Conservation (phyloP, 1,140 invertebrate genomes). For the Euborellia annulipes region DNA sequence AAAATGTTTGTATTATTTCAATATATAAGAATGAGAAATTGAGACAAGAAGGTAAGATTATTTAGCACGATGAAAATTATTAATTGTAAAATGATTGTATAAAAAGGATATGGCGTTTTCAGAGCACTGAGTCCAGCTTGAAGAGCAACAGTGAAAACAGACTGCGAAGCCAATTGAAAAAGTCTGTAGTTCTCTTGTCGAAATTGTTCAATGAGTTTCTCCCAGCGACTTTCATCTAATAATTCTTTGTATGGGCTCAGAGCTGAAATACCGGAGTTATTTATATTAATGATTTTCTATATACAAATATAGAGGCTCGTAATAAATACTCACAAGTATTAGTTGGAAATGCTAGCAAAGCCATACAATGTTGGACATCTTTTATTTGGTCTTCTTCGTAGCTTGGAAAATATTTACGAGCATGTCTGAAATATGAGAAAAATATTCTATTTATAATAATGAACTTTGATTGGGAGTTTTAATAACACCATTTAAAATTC, state of each 20-base stretch:
- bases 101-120: constrained; percentile 68
- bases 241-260: constrained; percentile 51
- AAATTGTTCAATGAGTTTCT: constrained; percentile 75
- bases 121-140: constrained; percentile 87
- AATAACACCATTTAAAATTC: background rate
- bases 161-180: constrained; percentile 80
- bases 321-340: constrained; percentile 41
- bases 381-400: constrained; percentile 73
- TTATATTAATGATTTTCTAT: background rate
- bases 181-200: constrained; percentile 85
- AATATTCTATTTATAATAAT: background rate
- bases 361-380: constrained; percentile 89
- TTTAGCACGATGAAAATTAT: too few species aligned
- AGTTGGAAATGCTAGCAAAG: constrained; percentile 76
- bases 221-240: constrained; percentile 55
- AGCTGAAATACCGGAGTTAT: constrained; percentile 16
- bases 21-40: too few species aligned
- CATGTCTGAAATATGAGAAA: constrained; percentile 44
- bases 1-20: too few species aligned
- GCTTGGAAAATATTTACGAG: constrained; percentile 77
- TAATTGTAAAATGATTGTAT: too few species aligned
- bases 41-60: too few species aligned
- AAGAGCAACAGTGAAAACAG: constrained; percentile 78
- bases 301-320: too few species aligned
- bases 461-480: too few species aligned